Conservation (phyloP, 2,888 invertebrate genomes). For the Pyrgus malvae region DNA sequence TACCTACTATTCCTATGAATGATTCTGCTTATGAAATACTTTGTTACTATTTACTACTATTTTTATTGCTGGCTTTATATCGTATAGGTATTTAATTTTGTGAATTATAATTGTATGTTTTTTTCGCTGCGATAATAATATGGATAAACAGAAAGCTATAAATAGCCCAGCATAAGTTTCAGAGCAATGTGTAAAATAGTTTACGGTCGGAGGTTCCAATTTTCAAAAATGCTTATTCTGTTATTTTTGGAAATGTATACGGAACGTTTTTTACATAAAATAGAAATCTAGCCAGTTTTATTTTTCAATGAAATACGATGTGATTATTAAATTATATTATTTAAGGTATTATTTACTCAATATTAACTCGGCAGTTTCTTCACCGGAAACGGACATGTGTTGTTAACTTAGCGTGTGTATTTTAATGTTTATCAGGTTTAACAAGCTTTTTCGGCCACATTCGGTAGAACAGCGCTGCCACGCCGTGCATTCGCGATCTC, state of each 20-base stretch:
- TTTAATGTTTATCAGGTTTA: background rate
- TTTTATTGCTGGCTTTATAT: background rate
- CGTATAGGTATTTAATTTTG: background rate
- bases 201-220: no score
- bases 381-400: no score
- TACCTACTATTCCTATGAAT: no score
- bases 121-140: background rate
- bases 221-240: background rate
- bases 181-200: no score
- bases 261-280: no score
- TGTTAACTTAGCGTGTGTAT: no score
- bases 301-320: no score
- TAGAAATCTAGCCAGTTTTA: no score
- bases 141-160: background rate
- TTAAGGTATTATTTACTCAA: background rate
- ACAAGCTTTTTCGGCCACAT: background rate
- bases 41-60: background rate
- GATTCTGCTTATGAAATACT: background rate
- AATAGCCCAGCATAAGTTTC: no score
- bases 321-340: no score
- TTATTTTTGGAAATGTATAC: constrained; percentile 5
- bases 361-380: no score
- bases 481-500: constrained; percentile 55
- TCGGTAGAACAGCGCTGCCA: constrained; percentile 29
- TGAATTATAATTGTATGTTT: background rate